phyloP scores from a whole-genome alignment of 2,888 invertebrate species.

The Biston stratarius region DNA sequence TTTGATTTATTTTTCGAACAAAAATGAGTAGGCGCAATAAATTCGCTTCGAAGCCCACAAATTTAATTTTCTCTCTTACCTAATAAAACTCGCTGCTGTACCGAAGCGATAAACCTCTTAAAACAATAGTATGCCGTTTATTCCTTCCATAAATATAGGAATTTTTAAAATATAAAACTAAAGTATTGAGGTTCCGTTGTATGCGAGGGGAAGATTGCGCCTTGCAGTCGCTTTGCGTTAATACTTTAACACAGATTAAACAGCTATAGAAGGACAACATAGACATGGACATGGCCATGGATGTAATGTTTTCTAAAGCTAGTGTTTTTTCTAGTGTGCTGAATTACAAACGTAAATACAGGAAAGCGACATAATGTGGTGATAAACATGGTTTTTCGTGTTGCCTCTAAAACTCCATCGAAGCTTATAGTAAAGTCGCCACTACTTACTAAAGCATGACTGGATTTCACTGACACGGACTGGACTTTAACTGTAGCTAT shows the following conservation, averaged over 20 bases:
- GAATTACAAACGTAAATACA: too few relatives aligned
- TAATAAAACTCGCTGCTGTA: conserved; percentile 23
- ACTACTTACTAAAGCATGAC: too few relatives aligned
- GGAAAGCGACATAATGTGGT: too few relatives aligned
- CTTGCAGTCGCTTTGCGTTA: conserved; percentile 9
- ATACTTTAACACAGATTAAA: conserved; percentile 13
- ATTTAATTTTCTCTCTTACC: conserved; percentile 3
- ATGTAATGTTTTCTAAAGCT: too few relatives aligned
- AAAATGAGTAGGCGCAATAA: background rate
- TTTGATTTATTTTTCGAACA: too few relatives aligned
- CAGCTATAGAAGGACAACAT: background rate
- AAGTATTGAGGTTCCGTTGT: conserved; percentile 34
- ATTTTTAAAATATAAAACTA: conserved; percentile 44
- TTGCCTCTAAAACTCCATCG: too few relatives aligned
- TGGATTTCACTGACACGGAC: too few relatives aligned
- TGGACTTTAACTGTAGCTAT: too few relatives aligned
- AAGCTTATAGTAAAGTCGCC: too few relatives aligned
- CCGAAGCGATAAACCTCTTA: conserved; percentile 33
- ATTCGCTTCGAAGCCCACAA: background rate
- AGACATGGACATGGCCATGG: too few relatives aligned
- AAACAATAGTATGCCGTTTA: conserved; percentile 35
- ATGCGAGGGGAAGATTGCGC: conserved; percentile 50
- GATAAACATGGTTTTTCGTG: too few relatives aligned
- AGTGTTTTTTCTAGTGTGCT: too few relatives aligned
- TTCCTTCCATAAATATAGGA: conserved; percentile 42